Evolutionary conservation across 2,888 invertebrate genomes (phyloP).

Genomic region (Monochamus alternatus): DNA sequence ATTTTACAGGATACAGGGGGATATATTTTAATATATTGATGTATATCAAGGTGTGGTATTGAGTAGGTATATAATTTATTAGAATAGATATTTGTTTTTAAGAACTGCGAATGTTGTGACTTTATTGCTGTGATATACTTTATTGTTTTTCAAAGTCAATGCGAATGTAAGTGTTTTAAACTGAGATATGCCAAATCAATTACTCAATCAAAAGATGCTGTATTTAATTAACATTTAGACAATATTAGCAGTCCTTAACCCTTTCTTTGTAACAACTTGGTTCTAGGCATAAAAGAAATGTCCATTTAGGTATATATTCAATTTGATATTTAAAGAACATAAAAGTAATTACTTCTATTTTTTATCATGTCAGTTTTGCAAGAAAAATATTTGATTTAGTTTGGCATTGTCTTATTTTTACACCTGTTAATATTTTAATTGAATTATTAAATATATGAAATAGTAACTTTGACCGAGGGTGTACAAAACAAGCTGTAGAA

Average conservation of each 20-base stretch:
- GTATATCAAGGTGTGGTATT: not conserved
- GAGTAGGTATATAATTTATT: not conserved
- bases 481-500: too few relatives aligned
- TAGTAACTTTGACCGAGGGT: too few relatives aligned
- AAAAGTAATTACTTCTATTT: too few relatives aligned
- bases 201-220: conserved; percentile 46
- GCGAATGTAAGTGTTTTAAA: conserved; percentile 17
- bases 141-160: conserved; percentile 1
- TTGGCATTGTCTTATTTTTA: too few relatives aligned
- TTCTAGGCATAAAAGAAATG: not conserved
- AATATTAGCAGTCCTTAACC: conserved; percentile 44
- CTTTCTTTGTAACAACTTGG: not conserved
- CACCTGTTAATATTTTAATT: too few relatives aligned
- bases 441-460: too few relatives aligned
- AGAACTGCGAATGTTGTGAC: conserved; percentile 20
- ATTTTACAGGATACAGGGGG: not conserved
- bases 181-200: conserved; percentile 17
- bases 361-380: too few relatives aligned
- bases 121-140: conserved; percentile 11
- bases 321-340: too few relatives aligned
- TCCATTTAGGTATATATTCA: too few relatives aligned
- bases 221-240: conserved; percentile 48
- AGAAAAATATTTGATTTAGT: too few relatives aligned
- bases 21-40: not conserved
- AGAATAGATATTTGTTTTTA: not conserved